These are phyloP conservation scores for Cecidostiba fungosa DNA, from an alignment of 2,888 invertebrate genomes.

Conservation along the genomic window DNA sequence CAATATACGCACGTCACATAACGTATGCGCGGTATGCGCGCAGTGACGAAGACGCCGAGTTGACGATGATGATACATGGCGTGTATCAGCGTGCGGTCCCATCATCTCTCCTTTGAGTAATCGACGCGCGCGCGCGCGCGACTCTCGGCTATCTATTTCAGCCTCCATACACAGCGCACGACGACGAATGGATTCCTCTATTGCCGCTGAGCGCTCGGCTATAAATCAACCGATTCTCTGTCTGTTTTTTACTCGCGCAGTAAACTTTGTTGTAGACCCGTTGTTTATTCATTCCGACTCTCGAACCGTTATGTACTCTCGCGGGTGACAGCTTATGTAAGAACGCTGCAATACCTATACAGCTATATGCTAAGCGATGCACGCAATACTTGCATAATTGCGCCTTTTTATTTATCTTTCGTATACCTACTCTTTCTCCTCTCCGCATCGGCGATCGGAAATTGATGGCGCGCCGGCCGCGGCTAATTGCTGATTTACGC, in stretches of 20 bases:
- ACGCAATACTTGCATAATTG: too few relatives aligned
- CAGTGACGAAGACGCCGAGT: constrained; percentile 6
- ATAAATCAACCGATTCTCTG: constrained; percentile 44
- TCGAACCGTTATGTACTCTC: not conserved
- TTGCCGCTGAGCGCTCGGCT: constrained; percentile 21
- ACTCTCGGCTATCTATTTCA: constrained; percentile 16
- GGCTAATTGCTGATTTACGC: constrained; percentile 58
- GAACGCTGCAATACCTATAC: too few relatives aligned
- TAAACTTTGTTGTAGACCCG: constrained; percentile 8
- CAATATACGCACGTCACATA: too few relatives aligned
- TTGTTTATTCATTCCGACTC: not conserved
- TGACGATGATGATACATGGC: constrained; percentile 75
- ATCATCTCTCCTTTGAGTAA: constrained; percentile 67
- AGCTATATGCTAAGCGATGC: too few relatives aligned
- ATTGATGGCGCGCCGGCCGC: constrained; percentile 26
- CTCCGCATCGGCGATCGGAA: constrained; percentile 9
- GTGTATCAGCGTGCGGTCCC: constrained; percentile 71
- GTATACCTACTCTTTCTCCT: not conserved
- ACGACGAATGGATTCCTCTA: constrained; percentile 52
- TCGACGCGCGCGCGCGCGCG: constrained; percentile 40
- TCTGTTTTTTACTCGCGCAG: not conserved
- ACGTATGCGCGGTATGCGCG: not conserved
- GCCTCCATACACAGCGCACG: not conserved
- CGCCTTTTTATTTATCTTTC: not conserved
- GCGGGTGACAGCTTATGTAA: not conserved